phyloP scores from a whole-genome alignment of 2,113 vertebrate species.

The Podarcis cretensis region DNA sequence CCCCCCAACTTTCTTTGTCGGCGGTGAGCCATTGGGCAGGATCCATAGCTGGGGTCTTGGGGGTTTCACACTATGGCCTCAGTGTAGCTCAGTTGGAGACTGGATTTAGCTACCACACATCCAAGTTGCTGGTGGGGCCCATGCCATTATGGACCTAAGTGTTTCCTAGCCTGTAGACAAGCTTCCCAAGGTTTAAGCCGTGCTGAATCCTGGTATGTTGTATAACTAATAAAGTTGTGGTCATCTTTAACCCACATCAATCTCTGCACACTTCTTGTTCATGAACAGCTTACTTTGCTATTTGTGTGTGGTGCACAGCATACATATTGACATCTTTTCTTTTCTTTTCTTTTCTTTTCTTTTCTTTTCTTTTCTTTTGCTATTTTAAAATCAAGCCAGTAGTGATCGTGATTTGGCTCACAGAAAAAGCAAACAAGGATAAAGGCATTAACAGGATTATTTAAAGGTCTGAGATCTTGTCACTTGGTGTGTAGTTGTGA shows the following conservation, averaged over 20 bases:
- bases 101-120: too few species aligned
- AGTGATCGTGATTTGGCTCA: not conserved
- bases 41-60: too few species aligned
- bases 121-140: too few species aligned
- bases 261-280: too few species aligned
- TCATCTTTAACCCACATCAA: not conserved
- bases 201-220: not conserved
- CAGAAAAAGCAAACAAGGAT: not conserved
- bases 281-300: not conserved
- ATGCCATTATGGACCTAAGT: too few species aligned
- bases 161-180: too few species aligned
- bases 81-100: too few species aligned
- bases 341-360: too few species aligned
- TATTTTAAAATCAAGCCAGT: not conserved
- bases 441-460: not conserved
- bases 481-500: not conserved
- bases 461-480: not conserved
- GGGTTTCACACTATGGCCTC: too few species aligned
- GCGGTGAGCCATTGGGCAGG: too few species aligned
- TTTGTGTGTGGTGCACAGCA: not conserved
- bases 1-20: too few species aligned
- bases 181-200: too few species aligned
- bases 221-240: not conserved
- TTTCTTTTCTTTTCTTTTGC: not conserved
- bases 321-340: not conserved